These are phyloP conservation scores for Encarsia formosa DNA, from an alignment of 2,888 invertebrate species.

Conservation along the genomic window DNA sequence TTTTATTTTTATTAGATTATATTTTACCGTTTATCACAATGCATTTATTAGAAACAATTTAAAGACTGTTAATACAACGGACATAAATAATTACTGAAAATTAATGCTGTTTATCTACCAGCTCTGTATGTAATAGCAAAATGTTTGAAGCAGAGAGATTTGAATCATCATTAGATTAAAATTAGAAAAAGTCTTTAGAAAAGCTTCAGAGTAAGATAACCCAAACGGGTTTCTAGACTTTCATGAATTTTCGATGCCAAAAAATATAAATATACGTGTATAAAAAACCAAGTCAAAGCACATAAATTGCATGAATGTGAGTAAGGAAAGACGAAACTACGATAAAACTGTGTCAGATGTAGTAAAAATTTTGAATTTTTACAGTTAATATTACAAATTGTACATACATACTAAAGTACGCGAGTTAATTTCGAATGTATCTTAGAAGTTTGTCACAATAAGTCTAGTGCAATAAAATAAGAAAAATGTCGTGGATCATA, in stretches of 20 bases:
- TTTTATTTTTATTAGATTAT: no score
- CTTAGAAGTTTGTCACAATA: no score
- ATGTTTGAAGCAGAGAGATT: background rate
- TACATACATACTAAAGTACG: no score
- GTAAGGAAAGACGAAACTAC: background rate
- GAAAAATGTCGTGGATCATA: constrained; percentile 1
- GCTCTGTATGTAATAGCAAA: background rate
- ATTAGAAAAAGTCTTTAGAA: constrained; percentile 4
- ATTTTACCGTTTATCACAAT: no score
- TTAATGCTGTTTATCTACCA: background rate
- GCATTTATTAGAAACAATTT: no score
- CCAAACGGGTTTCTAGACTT: constrained; percentile 3
- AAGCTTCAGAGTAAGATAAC: background rate
- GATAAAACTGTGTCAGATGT: background rate
- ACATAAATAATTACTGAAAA: background rate
- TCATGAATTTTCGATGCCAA: constrained; percentile 14
- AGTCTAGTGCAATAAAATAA: constrained; percentile 22
- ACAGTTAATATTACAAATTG: no score
- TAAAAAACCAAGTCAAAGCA: constrained; percentile 22
- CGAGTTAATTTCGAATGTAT: no score
- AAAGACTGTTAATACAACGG: constrained; percentile 5
- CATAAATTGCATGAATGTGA: constrained; percentile 16
- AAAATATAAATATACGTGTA: constrained; percentile 15
- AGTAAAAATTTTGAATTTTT: background rate
- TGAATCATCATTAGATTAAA: constrained; percentile 20